Base-by-base conservation (phyloP, 2,888 invertebrate species). In the Gibbula magus region DNA sequence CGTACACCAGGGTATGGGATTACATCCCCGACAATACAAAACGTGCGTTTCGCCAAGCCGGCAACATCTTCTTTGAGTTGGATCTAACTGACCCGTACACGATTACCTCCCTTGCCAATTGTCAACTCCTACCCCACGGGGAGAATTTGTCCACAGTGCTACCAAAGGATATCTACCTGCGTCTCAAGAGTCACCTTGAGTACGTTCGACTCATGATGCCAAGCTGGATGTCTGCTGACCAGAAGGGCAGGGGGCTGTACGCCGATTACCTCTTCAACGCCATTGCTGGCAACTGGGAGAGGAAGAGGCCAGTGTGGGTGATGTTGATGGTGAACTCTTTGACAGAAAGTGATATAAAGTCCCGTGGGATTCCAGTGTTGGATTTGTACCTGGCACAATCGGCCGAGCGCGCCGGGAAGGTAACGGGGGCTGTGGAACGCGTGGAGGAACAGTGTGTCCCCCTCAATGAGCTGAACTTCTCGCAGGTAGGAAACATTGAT, bases 361-460 rank as follows among this genome's bases (percentile, higher is more conserved):
- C 93, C 75, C 88, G 93, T 75, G 93, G 93, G 67, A 92, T 93
- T 77, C 94, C 94, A 7, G 94, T 94, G 67, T 89, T 94, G 79
- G 94, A 95, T 88, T 89, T 94, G 25, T 94, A 93, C 89, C 89
- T 94, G 80, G 94, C 94, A 0, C 93, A 93, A 85, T 92, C 93
- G 86, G 94, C 94, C 0, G 92, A 92, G 78, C 83, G 92, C 70
- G 85, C 91, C 16, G 92, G 91, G 67, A 94, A 94, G 88, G 84
- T 89, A 29, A 92, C 93, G 1, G 93, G 94, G 66, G 94, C 94
- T 16, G 93, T 94, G 45, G 94, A 94, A 89, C 87, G 91, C 75
- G 94, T 94, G n/a, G 92, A 93, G 83, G 94, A 94, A 85, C 94
- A 94, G 87, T 94, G 94, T 89, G 90, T 93, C 77, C 94, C 94